phyloP scores from a whole-genome alignment of 2,113 vertebrate genomes.

The Callospermophilus lateralis region DNA sequence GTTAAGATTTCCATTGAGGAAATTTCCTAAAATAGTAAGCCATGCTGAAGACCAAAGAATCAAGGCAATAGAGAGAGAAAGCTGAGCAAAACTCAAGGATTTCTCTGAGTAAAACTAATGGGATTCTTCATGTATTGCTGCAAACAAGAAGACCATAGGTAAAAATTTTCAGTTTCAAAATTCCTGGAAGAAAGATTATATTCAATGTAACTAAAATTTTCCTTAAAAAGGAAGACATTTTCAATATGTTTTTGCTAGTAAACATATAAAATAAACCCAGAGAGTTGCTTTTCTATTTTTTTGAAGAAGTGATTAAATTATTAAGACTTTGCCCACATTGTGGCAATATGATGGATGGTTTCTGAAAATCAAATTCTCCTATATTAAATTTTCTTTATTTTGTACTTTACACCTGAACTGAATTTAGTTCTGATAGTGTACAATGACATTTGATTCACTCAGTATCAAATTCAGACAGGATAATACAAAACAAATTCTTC shows the following conservation, averaged over 20 bases:
- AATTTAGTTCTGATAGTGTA: slow-evolving; percentile 67
- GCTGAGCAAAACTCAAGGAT: not conserved
- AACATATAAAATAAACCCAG: not conserved
- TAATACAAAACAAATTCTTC: not conserved
- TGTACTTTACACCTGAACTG: slow-evolving; percentile 67
- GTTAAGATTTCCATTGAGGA: not conserved
- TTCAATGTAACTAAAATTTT: slow-evolving; percentile 7
- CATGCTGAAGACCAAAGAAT: not conserved
- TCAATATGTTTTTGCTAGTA: not conserved
- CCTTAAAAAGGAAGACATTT: not conserved
- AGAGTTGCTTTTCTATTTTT: not conserved
- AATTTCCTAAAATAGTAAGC: not conserved
- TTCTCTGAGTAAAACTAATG: not conserved
- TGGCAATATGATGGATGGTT: slow-evolving; percentile 78
- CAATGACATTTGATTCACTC: slow-evolving; percentile 71
- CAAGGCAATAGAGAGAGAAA: not conserved
- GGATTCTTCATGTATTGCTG: not conserved
- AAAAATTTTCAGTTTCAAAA: not conserved
- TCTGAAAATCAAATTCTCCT: slow-evolving; percentile 79
- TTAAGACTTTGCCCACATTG: slow-evolving; percentile 67
- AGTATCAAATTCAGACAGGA: slow-evolving; percentile 35
- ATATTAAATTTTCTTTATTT: slow-evolving; percentile 72
- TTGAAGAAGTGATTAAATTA: slow-evolving; percentile 31
- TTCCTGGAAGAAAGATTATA: not conserved
- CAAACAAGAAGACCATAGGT: not conserved